Evolutionary conservation across 2,113 vertebrate genomes (phyloP).

Genomic region (Bufo gargarizans): DNA sequence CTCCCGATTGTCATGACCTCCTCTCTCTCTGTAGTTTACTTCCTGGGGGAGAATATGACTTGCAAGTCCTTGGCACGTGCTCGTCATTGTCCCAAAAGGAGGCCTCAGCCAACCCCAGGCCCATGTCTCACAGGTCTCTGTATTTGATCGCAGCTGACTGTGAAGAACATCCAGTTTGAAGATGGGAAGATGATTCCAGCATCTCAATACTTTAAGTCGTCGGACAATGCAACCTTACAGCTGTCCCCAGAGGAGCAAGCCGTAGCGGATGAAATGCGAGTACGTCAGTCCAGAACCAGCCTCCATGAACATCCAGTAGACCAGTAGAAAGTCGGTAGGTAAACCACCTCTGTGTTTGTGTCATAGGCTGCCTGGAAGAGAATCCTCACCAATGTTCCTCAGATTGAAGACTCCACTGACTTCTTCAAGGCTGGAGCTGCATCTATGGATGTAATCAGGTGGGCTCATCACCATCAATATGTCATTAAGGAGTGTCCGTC

Average conservation of each 20-base stretch:
- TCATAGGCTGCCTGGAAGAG: slow-evolving; percentile 80
- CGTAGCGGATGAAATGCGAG: slow-evolving; percentile 77
- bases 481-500: too few relatives aligned
- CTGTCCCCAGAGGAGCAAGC: slow-evolving; percentile 77
- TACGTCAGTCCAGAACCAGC: slow-evolving; percentile 53
- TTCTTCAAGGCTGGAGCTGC: slow-evolving; percentile 88
- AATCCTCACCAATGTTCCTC: slow-evolving; percentile 76
- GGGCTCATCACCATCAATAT: slow-evolving; percentile 11
- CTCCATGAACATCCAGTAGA: background rate
- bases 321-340: background rate
- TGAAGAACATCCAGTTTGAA: slow-evolving; percentile 85
- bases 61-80: too few relatives aligned
- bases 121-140: background rate
- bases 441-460: slow-evolving; percentile 90
- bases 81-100: background rate
- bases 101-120: background rate
- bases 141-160: slow-evolving; percentile 73
- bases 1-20: background rate
- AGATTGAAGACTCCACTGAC: slow-evolving; percentile 81
- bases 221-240: slow-evolving; percentile 71
- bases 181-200: slow-evolving; percentile 85
- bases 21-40: too few relatives aligned
- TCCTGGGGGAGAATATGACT: too few relatives aligned
- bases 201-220: slow-evolving; percentile 75
- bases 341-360: background rate